Evolutionary conservation across 1,140 invertebrate species (phyloP), one percentile per base, ranked within the genome.

Genomic region (Magallana ariakensis): DNA sequence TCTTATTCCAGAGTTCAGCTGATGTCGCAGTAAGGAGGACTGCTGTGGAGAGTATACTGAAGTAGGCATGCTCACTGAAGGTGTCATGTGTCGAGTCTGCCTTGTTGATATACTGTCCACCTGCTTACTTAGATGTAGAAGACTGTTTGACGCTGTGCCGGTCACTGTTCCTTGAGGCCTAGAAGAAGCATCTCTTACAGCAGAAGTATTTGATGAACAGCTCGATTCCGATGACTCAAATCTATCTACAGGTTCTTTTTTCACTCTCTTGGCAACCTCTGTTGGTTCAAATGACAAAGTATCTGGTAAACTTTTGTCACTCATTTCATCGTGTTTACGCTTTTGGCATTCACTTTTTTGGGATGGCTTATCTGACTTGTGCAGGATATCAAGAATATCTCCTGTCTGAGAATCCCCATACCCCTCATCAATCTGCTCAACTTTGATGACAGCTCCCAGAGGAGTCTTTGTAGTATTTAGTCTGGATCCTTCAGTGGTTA

Each of bases 341-440:
- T 84, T 57, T 53, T 58, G 56, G 10, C 11, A 16, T 58, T 56
- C 56, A 83, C 11, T 15, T 8, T 7, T 8, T 46, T 82, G 54
- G 15, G 82, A 7, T 33, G 56, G 15, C 26, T 8, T 57, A 11
- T 57, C 56, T 19, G 55, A 26, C n/a, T 60, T 57, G 13, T 60
- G 53, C 16, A 84, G 82, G 33, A 84, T 84, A 84, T 84, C 82
- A n/a, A 84, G 56, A 60, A 84, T 84, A 16, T 84, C 82, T 46
- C 82, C 82, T 22, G 22, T 57, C 22, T 58, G 16, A 22, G 55
- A 58, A 56, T 56, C 26, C 11, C 57, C 26, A 58, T 57, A 57
- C 16, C 56, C 26, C 16, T 60, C 82, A 84, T 60, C 82, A 1
- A 58, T 57, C 26, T 57, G 54, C 57, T 84, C 82, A 7, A 58